These are phyloP conservation scores for Spinibarbus caldwelli DNA, from an alignment of 2,797 vertebrate genomes.

Conservation along the genomic window DNA sequence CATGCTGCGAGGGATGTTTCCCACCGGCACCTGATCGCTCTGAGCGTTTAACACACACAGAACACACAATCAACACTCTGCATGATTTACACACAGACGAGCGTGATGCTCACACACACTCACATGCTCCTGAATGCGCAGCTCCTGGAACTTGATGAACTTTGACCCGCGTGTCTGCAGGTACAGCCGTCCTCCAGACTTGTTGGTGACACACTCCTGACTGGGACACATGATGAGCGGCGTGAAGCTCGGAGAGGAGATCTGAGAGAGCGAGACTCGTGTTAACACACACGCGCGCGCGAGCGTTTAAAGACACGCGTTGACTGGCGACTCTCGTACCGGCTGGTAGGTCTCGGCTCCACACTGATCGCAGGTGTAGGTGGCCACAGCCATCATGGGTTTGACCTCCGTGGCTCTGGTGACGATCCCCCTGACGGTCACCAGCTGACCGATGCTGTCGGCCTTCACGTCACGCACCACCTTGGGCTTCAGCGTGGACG, in stretches of 20 bases:
- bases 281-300: background rate
- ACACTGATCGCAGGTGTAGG: constrained; percentile 93
- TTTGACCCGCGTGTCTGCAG: constrained; percentile 93
- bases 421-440: constrained; percentile 87
- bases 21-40: constrained; percentile 94
- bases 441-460: constrained; percentile 87
- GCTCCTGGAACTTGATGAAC: constrained; percentile 90
- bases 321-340: constrained; percentile 63
- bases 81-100: too few relatives aligned
- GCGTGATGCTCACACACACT: constrained; percentile 15
- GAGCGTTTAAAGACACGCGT: background rate
- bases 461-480: constrained; percentile 89
- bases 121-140: constrained; percentile 92
- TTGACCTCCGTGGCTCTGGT: constrained; percentile 92
- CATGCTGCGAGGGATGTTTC: constrained; percentile 92
- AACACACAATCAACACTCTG: background rate
- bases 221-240: constrained; percentile 93
- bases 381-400: constrained; percentile 92
- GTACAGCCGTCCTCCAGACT: constrained; percentile 90
- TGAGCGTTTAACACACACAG: constrained; percentile 66
- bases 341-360: constrained; percentile 94
- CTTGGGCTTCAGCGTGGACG: constrained; percentile 82
- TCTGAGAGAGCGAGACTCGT: constrained; percentile 70
- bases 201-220: constrained; percentile 92
- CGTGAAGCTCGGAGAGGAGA: constrained; percentile 89